Evolutionary conservation across 2,113 vertebrate species (phyloP).

Genomic region (Phyllostomus hastatus): DNA sequence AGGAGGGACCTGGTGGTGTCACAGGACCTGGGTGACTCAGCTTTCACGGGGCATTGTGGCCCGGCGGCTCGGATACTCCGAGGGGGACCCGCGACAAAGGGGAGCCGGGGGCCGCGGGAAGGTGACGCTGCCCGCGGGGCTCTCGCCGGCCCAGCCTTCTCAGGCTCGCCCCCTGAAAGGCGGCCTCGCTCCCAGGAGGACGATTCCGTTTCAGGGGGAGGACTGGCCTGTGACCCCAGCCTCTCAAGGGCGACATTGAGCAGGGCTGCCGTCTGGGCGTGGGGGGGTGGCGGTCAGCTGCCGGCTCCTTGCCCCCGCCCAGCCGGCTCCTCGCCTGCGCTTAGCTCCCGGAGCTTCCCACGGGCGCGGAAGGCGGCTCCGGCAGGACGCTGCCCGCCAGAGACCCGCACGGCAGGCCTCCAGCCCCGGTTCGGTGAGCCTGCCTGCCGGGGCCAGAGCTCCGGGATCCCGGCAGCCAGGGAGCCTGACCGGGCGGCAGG

Average conservation of each 20-base stretch:
- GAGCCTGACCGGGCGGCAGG: background rate
- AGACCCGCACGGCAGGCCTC: background rate
- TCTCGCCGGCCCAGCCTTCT: conserved; percentile 82
- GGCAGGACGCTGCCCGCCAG: background rate
- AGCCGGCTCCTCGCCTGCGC: background rate
- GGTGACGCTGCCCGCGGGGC: conserved; percentile 81
- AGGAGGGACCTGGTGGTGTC: conserved; percentile 85
- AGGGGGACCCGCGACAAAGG: conserved; percentile 92
- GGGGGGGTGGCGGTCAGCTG: background rate
- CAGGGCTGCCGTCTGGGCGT: background rate
- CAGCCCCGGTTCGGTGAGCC: background rate
- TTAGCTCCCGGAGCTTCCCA: background rate
- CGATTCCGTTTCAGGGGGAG: conserved; percentile 87
- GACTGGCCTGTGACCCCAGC: conserved; percentile 79
- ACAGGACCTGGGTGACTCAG: conserved; percentile 92
- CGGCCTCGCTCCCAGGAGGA: conserved; percentile 85
- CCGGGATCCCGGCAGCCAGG: background rate
- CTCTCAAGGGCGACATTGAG: conserved; percentile 68
- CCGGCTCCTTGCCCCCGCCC: background rate
- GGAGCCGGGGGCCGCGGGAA: conserved; percentile 82
- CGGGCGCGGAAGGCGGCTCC: background rate
- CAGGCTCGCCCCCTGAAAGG: conserved; percentile 81
- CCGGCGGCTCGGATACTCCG: conserved; percentile 93
- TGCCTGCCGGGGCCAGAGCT: background rate
- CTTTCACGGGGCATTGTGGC: conserved; percentile 94